Conservation (phyloP, 2,797 vertebrate species). For the Anniella stebbinsi region DNA sequence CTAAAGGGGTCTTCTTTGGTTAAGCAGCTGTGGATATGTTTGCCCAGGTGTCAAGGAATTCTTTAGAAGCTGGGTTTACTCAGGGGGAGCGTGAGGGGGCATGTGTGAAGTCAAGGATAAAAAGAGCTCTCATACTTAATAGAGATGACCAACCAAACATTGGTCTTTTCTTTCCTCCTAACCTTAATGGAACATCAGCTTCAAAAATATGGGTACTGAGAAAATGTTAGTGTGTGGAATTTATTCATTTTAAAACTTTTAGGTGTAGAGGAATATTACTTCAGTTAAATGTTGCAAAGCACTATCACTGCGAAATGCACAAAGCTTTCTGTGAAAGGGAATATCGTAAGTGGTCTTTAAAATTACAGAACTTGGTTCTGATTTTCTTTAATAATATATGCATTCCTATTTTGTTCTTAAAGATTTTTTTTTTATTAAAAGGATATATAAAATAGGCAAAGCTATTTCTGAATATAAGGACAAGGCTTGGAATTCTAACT, state of each 20-base stretch:
- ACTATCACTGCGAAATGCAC: not conserved
- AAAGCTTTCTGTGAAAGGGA: not conserved
- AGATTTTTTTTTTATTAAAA: not conserved
- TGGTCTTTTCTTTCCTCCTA: not conserved
- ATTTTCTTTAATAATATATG: not conserved
- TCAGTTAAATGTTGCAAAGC: not conserved
- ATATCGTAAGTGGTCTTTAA: not conserved
- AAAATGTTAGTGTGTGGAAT: not conserved
- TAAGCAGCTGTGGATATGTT: not conserved
- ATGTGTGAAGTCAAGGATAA: conserved; percentile 4
- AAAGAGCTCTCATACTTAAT: conserved; percentile 3
- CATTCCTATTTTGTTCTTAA: not conserved
- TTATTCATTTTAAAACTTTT: not conserved
- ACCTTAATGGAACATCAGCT: not conserved
- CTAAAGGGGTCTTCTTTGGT: not conserved
- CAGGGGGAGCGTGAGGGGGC: not conserved
- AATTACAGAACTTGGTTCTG: too few relatives aligned
- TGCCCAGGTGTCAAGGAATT: not conserved
- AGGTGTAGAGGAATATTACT: not conserved
- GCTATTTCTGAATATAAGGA: not conserved
- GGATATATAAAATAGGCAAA: not conserved
- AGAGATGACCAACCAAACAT: not conserved
- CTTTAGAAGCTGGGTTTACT: conserved; percentile 13
- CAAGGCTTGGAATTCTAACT: not conserved
- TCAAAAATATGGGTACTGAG: not conserved